These are phyloP conservation scores for Monomorium pharaonis DNA, from an alignment of 1,140 invertebrate genomes.

Conservation along the genomic window DNA sequence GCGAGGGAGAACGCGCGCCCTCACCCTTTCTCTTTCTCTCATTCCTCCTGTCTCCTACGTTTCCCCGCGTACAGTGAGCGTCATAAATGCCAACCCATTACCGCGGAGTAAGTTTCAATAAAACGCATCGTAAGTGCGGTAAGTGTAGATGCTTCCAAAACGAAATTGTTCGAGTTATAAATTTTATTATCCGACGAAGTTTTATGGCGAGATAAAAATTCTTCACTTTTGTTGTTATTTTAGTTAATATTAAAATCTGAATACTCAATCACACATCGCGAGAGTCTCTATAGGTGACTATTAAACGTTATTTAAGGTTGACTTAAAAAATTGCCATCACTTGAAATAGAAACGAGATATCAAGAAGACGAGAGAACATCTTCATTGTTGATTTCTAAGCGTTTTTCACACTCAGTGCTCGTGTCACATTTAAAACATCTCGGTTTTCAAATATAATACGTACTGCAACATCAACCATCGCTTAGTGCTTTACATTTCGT, in stretches of 20 bases:
- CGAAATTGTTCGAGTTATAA: neutral
- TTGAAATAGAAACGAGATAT: neutral
- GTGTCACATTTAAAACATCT: neutral
- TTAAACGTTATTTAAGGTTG: neutral
- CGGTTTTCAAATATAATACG: neutral
- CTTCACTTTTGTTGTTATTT: neutral
- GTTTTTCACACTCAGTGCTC: neutral
- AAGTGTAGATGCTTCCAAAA: neutral
- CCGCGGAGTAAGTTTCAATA: neutral
- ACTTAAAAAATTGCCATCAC: too few relatives aligned
- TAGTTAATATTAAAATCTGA: neutral
- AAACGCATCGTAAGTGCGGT: neutral
- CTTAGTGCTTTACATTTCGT: neutral
- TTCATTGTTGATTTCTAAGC: neutral
- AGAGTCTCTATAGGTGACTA: neutral
- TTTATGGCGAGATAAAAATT: neutral
- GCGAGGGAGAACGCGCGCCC: constrained; percentile 66
- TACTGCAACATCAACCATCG: neutral
- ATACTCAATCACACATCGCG: neutral
- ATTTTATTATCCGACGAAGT: constrained; percentile 8
- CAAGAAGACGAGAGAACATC: too few relatives aligned
- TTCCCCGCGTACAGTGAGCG: constrained; percentile 19
- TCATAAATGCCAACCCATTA: constrained; percentile 33
- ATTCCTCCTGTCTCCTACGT: neutral
- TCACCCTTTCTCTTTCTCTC: constrained; percentile 20